Percentiles rank a stretch among this genome's conserved stretches.
These are phyloP conservation scores for Campylorhamphus procurvoides DNA, from an alignment of 2,113 vertebrate species.

Conservation along the genomic window DNA sequence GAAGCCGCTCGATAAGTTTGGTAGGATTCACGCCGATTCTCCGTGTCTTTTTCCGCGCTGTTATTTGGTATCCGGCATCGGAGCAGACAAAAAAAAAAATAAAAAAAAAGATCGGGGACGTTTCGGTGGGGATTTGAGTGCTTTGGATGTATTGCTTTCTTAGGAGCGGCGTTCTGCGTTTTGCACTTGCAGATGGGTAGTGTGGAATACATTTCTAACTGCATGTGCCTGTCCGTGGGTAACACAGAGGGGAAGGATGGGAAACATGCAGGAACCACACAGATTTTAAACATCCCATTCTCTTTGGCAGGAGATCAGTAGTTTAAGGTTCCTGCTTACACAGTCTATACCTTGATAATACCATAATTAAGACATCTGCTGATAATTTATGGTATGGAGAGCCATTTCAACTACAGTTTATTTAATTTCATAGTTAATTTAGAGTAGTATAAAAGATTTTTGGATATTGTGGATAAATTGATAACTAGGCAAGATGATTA, in stretches of 20 bases:
- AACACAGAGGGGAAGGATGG: neutral
- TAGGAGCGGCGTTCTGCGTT: neutral
- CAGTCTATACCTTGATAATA: neutral
- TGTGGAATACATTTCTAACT: neutral
- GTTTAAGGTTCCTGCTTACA: neutral
- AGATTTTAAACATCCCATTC: neutral
- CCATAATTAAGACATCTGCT: neutral
- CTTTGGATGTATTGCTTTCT: neutral
- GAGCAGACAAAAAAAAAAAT: too few relatives aligned
- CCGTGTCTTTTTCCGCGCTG: neutral
- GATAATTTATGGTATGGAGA: neutral
- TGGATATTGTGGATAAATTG: neutral
- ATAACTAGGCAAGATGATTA: neutral
- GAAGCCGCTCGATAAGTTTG: constrained; percentile 9
- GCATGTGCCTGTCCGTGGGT: neutral
- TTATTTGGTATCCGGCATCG: neutral
- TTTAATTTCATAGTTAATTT: neutral
- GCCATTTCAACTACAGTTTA: neutral
- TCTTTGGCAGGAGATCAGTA: neutral
- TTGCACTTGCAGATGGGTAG: neutral
- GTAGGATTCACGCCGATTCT: neutral
- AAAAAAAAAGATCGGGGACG: neutral
- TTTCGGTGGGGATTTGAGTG: neutral
- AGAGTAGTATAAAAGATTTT: neutral
- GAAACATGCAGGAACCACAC: neutral